These are phyloP conservation scores for Calyptomena viridis DNA, from an alignment of 2,113 vertebrate species.

Conservation along the genomic window DNA sequence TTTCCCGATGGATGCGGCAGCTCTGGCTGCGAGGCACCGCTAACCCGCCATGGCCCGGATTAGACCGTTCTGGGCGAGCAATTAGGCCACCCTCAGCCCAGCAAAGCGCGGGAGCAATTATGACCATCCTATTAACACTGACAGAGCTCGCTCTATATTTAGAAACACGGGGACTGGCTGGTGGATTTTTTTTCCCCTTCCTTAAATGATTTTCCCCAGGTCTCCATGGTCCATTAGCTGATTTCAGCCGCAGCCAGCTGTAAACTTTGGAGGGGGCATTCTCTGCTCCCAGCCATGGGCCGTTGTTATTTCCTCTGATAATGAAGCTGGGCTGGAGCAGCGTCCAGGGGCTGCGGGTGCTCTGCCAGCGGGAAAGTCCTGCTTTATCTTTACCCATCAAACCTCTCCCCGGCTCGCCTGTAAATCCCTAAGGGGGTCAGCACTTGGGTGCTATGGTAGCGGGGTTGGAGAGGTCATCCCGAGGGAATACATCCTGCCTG, in stretches of 20 bases:
- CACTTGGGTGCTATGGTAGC: rapidly evolving
- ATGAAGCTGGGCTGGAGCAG: background rate
- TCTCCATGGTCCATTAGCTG: background rate
- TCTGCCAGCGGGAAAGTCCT: background rate
- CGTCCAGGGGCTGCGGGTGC: background rate
- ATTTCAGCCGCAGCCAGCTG: background rate
- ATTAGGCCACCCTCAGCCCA: constrained; percentile 26
- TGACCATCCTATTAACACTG: constrained; percentile 20
- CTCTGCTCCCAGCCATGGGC: background rate
- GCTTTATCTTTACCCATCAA: background rate
- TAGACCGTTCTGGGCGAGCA: background rate
- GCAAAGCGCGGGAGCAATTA: constrained; percentile 32
- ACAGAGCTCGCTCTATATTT: background rate
- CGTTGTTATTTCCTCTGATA: background rate
- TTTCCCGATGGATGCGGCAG: background rate
- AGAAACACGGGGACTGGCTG: background rate
- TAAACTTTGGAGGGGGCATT: background rate
- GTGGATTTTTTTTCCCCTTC: background rate
- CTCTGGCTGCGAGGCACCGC: background rate
- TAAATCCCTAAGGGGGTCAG: rapidly evolving
- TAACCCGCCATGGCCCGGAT: background rate
- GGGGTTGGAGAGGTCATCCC: background rate
- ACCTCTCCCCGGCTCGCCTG: background rate
- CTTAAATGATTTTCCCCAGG: background rate
- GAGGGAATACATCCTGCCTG: background rate